phyloP scores from a whole-genome alignment of 1,140 invertebrate species.

The Lepidurus couesii region DNA sequence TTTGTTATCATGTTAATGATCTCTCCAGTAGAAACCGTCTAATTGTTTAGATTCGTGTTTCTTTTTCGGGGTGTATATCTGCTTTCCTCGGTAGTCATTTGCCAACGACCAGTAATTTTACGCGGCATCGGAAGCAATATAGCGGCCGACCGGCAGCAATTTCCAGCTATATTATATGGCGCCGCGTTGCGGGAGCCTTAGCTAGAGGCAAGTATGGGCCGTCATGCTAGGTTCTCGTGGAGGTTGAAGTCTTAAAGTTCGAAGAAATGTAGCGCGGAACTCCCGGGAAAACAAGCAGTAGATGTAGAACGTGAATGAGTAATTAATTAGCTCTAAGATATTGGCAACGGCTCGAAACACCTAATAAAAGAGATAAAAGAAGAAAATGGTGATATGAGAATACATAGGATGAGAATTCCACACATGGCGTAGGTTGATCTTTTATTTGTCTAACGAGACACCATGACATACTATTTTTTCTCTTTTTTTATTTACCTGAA shows the following conservation, averaged over 20 bases:
- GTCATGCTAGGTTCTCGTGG: constrained; percentile 13
- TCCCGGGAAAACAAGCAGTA: constrained; percentile 71
- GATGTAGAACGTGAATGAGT: constrained; percentile 71
- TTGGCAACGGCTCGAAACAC: constrained; percentile 67
- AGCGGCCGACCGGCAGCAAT: neutral
- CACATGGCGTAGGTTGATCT: neutral
- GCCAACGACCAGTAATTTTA: neutral
- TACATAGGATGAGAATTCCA: neutral
- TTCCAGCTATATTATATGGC: neutral
- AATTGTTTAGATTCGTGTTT: no score
- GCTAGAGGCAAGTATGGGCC: neutral
- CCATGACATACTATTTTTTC: neutral
- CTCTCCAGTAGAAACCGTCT: no score
- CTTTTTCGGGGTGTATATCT: no score
- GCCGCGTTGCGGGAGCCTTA: neutral
- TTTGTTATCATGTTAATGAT: no score
- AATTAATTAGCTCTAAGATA: constrained; percentile 65
- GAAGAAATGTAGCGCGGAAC: constrained; percentile 61
- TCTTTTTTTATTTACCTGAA: constrained; percentile 51
- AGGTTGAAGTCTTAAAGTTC: constrained; percentile 39
- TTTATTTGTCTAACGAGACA: neutral
- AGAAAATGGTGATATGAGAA: constrained; percentile 24
- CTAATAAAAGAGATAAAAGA: constrained; percentile 46
- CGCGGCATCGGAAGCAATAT: neutral
- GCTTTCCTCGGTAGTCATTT: no score